Conservation (phyloP, 2,888 invertebrate genomes). For the Eupeodes luniger region DNA sequence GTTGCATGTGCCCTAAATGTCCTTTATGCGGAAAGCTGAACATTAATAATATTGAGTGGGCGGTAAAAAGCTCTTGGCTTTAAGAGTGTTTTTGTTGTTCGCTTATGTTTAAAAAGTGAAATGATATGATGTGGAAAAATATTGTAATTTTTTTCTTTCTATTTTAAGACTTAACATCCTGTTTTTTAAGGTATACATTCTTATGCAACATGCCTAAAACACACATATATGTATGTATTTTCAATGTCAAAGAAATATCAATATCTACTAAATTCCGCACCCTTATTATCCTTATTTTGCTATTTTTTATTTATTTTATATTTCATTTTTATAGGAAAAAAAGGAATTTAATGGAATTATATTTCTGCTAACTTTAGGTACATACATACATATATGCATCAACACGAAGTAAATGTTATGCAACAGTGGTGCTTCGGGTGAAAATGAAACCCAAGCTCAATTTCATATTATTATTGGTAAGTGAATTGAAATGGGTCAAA, state of each 20-base stretch:
- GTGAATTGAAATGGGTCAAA: constrained; percentile 49
- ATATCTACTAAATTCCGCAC: neutral
- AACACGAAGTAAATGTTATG: constrained; percentile 37
- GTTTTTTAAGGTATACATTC: no score
- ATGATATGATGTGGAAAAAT: no score
- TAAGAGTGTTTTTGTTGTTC: neutral
- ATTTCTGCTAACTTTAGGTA: neutral
- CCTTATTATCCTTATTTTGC: constrained; percentile 5
- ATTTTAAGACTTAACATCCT: no score
- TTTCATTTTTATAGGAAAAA: neutral
- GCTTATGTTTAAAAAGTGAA: no score
- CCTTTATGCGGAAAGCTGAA: neutral
- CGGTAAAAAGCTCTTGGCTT: neutral
- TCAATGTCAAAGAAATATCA: neutral
- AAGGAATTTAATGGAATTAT: constrained; percentile 48
- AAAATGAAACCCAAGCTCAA: constrained; percentile 47
- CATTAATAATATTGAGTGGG: neutral
- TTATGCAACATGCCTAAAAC: no score
- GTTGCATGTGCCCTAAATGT: neutral
- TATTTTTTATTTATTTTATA: neutral
- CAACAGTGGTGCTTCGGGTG: constrained; percentile 31
- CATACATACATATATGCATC: neutral
- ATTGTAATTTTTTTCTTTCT: no score
- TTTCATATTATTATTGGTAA: constrained; percentile 55
- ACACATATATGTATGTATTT: no score